Evolutionary conservation across 2,113 vertebrate genomes (phyloP).

Genomic region (Calypte anna): DNA sequence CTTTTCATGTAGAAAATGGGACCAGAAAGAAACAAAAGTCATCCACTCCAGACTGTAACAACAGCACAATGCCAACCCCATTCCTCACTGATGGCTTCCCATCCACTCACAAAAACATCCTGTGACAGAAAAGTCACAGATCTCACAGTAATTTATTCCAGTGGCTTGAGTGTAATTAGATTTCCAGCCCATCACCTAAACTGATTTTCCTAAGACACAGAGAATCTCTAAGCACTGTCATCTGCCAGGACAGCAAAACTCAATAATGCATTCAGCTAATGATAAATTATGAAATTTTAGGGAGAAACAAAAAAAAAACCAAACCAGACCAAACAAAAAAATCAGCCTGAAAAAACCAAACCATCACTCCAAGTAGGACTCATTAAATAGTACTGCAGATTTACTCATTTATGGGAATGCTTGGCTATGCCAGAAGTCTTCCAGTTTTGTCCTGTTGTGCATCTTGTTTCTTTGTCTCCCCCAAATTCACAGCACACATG

Average conservation of each 20-base stretch:
- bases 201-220: background rate
- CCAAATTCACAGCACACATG: background rate
- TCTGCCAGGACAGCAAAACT: background rate
- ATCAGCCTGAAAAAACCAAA: background rate
- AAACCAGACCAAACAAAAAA: background rate
- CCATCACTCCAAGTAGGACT: background rate
- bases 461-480: background rate
- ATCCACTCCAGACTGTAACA: background rate
- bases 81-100: background rate
- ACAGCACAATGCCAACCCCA: background rate
- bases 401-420: background rate
- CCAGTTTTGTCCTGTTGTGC: background rate
- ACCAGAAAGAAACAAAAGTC: background rate
- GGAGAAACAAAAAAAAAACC: background rate
- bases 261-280: background rate
- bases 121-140: background rate
- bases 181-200: background rate
- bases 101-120: background rate
- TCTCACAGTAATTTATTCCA: background rate
- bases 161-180: background rate
- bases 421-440: background rate
- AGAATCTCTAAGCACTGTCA: background rate
- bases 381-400: background rate
- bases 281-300: background rate
- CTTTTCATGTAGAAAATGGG: background rate